Evolutionary conservation across 2,797 vertebrate species (phyloP).

Genomic region (Sebastolobus alascanus): DNA sequence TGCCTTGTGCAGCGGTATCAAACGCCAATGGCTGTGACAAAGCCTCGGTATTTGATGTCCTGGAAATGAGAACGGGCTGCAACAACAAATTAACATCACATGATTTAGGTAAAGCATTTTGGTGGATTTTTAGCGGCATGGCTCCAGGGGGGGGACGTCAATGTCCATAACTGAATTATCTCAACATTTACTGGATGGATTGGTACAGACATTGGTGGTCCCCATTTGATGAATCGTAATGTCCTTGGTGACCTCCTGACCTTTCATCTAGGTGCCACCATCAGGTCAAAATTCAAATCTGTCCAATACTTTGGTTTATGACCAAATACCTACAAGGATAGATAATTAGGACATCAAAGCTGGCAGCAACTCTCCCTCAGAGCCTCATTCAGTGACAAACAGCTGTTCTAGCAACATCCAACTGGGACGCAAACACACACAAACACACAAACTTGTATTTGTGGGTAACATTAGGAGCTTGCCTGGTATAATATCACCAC

Average conservation of each 20-base stretch:
- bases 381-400: constrained; percentile 68
- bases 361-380: constrained; percentile 63
- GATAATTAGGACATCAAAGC: constrained; percentile 78
- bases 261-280: background rate
- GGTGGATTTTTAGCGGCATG: too few species aligned
- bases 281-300: background rate
- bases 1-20: too few species aligned
- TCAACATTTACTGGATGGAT: background rate
- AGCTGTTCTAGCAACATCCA: constrained; percentile 70
- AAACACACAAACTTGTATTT: constrained; percentile 30
- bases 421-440: constrained; percentile 52
- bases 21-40: too few species aligned
- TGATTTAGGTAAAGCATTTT: background rate
- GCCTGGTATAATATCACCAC: background rate
- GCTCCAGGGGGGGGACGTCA: too few species aligned
- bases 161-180: background rate
- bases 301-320: too few species aligned
- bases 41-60: too few species aligned
- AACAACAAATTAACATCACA: background rate
- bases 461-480: constrained; percentile 29
- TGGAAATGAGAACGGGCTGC: too few species aligned
- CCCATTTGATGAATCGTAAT: background rate
- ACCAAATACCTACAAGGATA: constrained; percentile 39
- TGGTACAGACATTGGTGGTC: background rate
- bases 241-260: background rate